These are phyloP conservation scores for Astatotilapia flaviijosephi DNA, from an alignment of 2,113 vertebrate genomes.

Conservation along the genomic window DNA sequence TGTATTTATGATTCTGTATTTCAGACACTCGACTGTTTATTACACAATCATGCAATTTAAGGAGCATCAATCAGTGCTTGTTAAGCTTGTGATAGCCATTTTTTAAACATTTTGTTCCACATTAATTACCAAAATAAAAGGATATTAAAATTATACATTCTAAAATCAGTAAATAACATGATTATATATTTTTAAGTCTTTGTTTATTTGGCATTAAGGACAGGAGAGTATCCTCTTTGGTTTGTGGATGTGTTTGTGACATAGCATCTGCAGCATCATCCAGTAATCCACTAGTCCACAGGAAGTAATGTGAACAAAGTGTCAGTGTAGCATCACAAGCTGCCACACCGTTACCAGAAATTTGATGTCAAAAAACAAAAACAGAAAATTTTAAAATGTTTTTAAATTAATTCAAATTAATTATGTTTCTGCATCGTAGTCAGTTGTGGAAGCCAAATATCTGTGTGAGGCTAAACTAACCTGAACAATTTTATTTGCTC, in stretches of 20 bases:
- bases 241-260: neutral
- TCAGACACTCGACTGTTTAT: neutral
- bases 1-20: neutral
- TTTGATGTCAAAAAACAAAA: fast-evolving
- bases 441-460: neutral
- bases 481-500: neutral
- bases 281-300: neutral
- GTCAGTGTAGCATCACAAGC: neutral
- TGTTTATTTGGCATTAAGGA: neutral
- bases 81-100: neutral
- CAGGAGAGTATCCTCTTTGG: neutral
- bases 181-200: neutral
- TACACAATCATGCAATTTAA: neutral
- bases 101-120: neutral
- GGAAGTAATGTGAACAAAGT: neutral
- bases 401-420: neutral
- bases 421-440: fast-evolving
- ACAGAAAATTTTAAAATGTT: neutral
- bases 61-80: neutral
- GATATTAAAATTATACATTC: neutral
- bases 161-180: neutral
- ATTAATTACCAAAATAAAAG: neutral
- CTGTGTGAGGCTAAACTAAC: neutral
- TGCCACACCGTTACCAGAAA: neutral
- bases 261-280: neutral